These are phyloP conservation scores for Agrilus planipennis DNA, from an alignment of 1,140 invertebrate genomes.

Conservation along the genomic window DNA sequence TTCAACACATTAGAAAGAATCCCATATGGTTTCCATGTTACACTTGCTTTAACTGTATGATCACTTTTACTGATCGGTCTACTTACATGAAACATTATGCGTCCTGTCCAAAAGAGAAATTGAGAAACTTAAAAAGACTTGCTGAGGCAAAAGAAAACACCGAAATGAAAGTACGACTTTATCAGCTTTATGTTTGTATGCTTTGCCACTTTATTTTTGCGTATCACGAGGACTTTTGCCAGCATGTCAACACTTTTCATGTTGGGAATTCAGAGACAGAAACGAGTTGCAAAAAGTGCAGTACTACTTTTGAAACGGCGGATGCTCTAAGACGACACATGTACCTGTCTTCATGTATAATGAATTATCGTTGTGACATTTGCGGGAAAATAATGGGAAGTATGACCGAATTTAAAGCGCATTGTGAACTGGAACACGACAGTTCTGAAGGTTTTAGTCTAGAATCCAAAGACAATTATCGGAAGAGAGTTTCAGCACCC, in stretches of 20 bases:
- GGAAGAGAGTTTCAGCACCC: not conserved
- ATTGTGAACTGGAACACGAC: constrained; percentile 23
- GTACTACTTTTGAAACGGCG: constrained; percentile 15
- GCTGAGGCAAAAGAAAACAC: constrained; percentile 21
- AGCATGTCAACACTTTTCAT: constrained; percentile 25
- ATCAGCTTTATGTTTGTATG: constrained; percentile 28
- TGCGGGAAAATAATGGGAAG: constrained; percentile 21
- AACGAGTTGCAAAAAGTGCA: constrained; percentile 12
- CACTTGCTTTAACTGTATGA: constrained; percentile 45
- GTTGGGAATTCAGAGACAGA: constrained; percentile 15
- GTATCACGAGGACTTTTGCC: constrained; percentile 27
- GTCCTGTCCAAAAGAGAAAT: constrained; percentile 16
- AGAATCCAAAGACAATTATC: not conserved
- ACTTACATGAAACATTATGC: constrained; percentile 21
- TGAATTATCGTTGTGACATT: constrained; percentile 28
- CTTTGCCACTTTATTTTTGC: constrained; percentile 24
- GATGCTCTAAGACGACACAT: constrained; percentile 26
- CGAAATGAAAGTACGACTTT: constrained; percentile 24
- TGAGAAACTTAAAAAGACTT: constrained; percentile 22
- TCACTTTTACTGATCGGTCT: constrained; percentile 35
- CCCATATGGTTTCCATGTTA: constrained; percentile 32
- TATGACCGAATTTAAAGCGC: constrained; percentile 22
- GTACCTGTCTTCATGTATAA: constrained; percentile 22
- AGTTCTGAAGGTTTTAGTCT: constrained; percentile 20
- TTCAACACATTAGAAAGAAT: constrained; percentile 22